Evolutionary conservation across 1,140 invertebrate genomes (phyloP).

Genomic region (Drosophila fuyamai): DNA sequence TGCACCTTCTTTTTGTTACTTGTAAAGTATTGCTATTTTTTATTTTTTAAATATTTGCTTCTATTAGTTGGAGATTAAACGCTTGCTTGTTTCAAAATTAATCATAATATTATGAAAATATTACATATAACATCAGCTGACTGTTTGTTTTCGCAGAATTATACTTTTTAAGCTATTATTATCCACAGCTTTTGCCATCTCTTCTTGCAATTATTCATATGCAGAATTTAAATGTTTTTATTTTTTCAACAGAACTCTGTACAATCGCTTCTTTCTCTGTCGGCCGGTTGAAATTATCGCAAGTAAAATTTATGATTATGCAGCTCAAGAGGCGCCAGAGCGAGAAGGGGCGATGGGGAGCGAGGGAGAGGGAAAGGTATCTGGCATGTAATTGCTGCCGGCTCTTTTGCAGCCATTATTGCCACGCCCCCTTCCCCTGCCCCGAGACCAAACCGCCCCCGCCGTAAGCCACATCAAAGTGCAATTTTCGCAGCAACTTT

Average conservation of each 20-base stretch:
- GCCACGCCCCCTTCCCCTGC: neutral
- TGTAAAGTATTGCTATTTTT: too few species aligned
- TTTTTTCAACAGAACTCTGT: constrained; percentile 3
- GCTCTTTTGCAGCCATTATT: constrained; percentile 18
- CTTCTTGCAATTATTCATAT: constrained; percentile 15
- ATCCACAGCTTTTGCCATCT: neutral
- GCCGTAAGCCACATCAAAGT: constrained; percentile 31
- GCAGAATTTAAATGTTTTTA: constrained; percentile 1
- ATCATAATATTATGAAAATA: too few species aligned
- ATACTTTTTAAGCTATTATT: neutral
- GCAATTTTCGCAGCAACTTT: constrained; percentile 44
- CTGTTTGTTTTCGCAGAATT: too few species aligned
- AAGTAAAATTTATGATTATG: constrained; percentile 41
- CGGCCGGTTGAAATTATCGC: constrained; percentile 14
- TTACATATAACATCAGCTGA: too few species aligned
- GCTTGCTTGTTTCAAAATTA: too few species aligned
- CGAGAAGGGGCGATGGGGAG: constrained; percentile 1
- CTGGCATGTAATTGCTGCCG: constrained; percentile 2
- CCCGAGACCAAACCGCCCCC: neutral
- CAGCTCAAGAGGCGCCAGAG: constrained; percentile 8
- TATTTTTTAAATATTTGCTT: too few species aligned
- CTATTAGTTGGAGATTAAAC: too few species aligned
- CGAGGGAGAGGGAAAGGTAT: neutral
- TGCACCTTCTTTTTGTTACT: too few species aligned
- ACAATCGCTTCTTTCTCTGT: constrained; percentile 7